Evolutionary conservation across 2,113 vertebrate species (phyloP), one percentile per base, ranked within the genome.

Genomic region (Salminus brasiliensis): DNA sequence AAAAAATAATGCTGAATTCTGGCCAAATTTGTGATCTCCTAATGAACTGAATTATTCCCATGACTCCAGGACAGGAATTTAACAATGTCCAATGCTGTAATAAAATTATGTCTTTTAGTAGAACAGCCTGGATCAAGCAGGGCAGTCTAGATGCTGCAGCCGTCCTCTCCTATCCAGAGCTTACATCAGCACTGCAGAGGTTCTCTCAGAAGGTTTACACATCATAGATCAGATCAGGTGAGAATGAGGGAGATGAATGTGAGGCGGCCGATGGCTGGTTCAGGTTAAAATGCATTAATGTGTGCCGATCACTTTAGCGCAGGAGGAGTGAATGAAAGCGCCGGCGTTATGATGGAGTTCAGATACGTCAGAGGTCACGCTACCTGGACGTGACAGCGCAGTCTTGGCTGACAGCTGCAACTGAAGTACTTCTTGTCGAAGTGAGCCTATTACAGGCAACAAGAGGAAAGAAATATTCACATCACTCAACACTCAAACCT

Each of bases 391-490:
- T 53, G 82, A 82, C 52, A 81, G 73, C 2, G 87, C 74, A 5
- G 84, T 84, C 88, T 93, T 94, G 81, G 90, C 76, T 15, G 91
- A 92, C 84, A 94, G 86, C 80, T 95, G 93, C 77, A 94, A 89
- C 86, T 94, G 93, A 77, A 95, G 93, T 69, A 95, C 90, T 45
- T 94, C 93, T 78, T 93, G 93, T 78, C 93, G 92, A 55, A 94
- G 91, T 55, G 92, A 94, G 43, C 92, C 94, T 95, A 86, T 36
- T 74, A 84, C 52, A 78, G 82, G 84, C 3, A 78, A 72, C 29
- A n/a, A 76, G 18, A 80, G 63, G 27, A 79, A 76, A 63, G 34
- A 27, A 67, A 39, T 18, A 67, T 59, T 49, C 32, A 60, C 18
- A 59, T 80, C 57, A 45, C 49, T 57, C 8, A 36, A 47, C 18